Evolutionary conservation across 2,797 vertebrate species (phyloP).

Genomic region (Melanotaenia maccullochi): DNA sequence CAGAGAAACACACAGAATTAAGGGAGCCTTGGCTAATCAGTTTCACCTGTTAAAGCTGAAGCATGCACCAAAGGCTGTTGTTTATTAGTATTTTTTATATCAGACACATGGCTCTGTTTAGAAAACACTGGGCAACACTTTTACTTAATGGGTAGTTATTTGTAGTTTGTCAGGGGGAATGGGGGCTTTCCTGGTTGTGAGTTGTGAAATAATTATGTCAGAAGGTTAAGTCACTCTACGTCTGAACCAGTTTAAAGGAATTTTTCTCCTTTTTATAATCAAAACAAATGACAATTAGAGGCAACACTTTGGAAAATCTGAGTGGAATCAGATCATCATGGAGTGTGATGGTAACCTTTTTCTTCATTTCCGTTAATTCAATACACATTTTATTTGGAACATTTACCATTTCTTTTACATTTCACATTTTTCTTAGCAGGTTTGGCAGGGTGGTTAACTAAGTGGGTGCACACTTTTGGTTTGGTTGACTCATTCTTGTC

Average conservation of each 20-base stretch:
- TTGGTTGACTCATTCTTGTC: too few relatives aligned
- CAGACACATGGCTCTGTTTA: slow-evolving; percentile 80
- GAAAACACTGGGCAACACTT: slow-evolving; percentile 67
- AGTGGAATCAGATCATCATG: neutral
- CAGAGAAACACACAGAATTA: slow-evolving; percentile 55
- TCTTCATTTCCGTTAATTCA: too few relatives aligned
- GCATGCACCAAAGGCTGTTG: slow-evolving; percentile 55
- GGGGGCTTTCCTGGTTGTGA: slow-evolving; percentile 41
- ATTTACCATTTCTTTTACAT: too few relatives aligned
- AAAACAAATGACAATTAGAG: slow-evolving; percentile 61
- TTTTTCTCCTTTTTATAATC: slow-evolving; percentile 51
- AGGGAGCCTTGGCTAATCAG: slow-evolving; percentile 71
- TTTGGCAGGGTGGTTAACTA: too few relatives aligned
- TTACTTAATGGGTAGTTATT: slow-evolving; percentile 58
- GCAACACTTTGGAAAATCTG: slow-evolving; percentile 42
- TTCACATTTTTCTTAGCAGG: too few relatives aligned
- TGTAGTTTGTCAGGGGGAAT: slow-evolving; percentile 30
- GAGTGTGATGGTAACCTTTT: too few relatives aligned
- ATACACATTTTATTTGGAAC: too few relatives aligned
- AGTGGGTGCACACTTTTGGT: too few relatives aligned
- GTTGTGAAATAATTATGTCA: slow-evolving; percentile 56
- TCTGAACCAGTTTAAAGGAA: slow-evolving; percentile 53
- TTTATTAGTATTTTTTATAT: slow-evolving; percentile 73
- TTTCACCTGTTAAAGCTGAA: slow-evolving; percentile 74
- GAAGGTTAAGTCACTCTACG: slow-evolving; percentile 48